Evolutionary conservation across 2,888 invertebrate genomes (phyloP).

Genomic region (Drosophila meridionalis): DNA sequence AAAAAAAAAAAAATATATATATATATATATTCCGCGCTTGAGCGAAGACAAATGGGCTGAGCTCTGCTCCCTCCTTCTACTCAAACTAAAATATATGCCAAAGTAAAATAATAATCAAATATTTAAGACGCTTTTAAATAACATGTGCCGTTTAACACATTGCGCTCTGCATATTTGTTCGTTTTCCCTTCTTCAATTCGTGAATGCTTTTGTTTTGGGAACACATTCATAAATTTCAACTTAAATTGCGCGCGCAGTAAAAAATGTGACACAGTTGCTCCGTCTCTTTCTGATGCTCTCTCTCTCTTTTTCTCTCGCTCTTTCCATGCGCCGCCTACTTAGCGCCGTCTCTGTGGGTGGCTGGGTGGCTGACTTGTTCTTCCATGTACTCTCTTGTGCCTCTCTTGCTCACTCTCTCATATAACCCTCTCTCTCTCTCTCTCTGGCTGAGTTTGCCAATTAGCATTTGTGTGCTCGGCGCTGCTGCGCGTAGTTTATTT

Average conservation of each 20-base stretch:
- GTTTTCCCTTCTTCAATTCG: slow-evolving; percentile 33
- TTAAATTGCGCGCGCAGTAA: slow-evolving; percentile 82
- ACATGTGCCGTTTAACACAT: slow-evolving; percentile 83
- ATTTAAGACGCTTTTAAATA: slow-evolving; percentile 73
- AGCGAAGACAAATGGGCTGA: slow-evolving; percentile 79
- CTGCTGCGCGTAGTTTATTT: slow-evolving; percentile 63
- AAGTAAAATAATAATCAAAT: slow-evolving; percentile 48
- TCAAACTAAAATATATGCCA: slow-evolving; percentile 17
- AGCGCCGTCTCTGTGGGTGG: slow-evolving; percentile 74
- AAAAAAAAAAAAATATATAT: slow-evolving; percentile 40
- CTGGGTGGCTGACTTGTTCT: slow-evolving; percentile 65
- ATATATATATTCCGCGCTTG: slow-evolving; percentile 77
- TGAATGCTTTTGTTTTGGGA: slow-evolving; percentile 49
- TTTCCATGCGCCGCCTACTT: slow-evolving; percentile 69
- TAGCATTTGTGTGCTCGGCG: slow-evolving; percentile 51
- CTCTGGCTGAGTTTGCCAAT: slow-evolving; percentile 58
- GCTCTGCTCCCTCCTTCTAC: slow-evolving; percentile 10
- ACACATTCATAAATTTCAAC: slow-evolving; percentile 70
- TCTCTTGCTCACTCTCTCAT: neutral
- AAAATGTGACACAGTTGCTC: slow-evolving; percentile 40
- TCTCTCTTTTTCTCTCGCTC: neutral
- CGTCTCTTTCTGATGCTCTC: neutral
- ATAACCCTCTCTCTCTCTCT: neutral
- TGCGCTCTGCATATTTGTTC: slow-evolving; percentile 55
- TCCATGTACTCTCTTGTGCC: neutral